A percentile compares a stretch with the other conserved stretches of the same genome.
Evolutionary conservation across 2,888 invertebrate genomes (phyloP).

Genomic region (Epinotia ramella): DNA sequence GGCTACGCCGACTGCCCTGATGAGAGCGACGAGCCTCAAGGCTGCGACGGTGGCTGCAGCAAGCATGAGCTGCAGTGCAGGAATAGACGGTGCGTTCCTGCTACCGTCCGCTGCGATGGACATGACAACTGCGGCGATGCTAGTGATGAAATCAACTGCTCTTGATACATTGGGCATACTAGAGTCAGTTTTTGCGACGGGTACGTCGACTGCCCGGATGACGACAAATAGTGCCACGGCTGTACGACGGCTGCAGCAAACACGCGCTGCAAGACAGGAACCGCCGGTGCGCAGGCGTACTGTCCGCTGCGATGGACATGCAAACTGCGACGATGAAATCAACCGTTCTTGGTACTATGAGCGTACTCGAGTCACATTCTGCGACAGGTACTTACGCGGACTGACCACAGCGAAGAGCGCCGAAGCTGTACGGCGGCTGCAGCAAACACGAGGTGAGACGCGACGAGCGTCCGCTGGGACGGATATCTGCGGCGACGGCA

Average conservation of each 20-base stretch:
- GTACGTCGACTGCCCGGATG: conserved; percentile 87
- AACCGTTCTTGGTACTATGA: conserved; percentile 64
- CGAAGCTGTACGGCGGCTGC: no score
- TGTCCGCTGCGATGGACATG: conserved; percentile 87
- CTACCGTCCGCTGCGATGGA: conserved; percentile 87
- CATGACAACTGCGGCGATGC: conserved; percentile 87
- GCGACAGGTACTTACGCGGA: background rate
- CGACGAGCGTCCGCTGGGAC: no score
- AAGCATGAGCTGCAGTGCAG: conserved; percentile 76
- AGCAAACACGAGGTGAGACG: no score
- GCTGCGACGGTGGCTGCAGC: conserved; percentile 83
- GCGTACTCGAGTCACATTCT: background rate
- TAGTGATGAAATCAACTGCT: conserved; percentile 87
- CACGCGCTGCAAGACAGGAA: conserved; percentile 77
- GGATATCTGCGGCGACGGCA: no score
- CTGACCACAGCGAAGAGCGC: no score
- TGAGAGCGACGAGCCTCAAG: conserved; percentile 88
- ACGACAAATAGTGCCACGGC: conserved; percentile 88
- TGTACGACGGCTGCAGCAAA: conserved; percentile 79
- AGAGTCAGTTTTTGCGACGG: conserved; percentile 89
- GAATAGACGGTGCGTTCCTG: conserved; percentile 87
- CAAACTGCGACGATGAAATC: conserved; percentile 74
- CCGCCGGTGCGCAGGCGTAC: conserved; percentile 86
- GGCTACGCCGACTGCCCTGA: conserved; percentile 88
- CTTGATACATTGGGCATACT: conserved; percentile 77